Percentiles rank a stretch among this genome's conserved stretches.
These are phyloP conservation scores for Phoeniculus purpureus DNA, from an alignment of 2,797 vertebrate genomes.

Conservation along the genomic window DNA sequence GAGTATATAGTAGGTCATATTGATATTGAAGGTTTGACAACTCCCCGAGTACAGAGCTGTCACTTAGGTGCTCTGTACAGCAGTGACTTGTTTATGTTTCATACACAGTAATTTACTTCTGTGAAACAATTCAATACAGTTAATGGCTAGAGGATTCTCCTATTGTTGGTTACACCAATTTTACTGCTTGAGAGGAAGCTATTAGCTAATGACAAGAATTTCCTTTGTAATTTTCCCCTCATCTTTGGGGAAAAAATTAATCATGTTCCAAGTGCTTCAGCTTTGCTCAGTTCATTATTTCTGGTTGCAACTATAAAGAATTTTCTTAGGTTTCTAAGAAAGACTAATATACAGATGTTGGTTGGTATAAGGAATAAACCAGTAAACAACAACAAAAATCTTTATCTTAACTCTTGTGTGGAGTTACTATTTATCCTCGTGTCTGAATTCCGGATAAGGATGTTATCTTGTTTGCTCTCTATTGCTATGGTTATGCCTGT, in stretches of 20 bases:
- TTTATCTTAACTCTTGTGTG: slow-evolving; percentile 4
- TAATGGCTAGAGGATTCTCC: neutral
- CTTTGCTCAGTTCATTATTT: neutral
- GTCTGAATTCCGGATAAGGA: slow-evolving; percentile 20
- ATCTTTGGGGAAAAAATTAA: slow-evolving; percentile 8
- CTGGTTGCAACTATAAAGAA: neutral
- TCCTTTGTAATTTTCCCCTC: slow-evolving; percentile 7
- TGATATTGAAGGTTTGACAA: slow-evolving; percentile 41
- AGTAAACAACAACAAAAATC: neutral
- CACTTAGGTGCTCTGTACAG: neutral
- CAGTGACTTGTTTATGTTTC: neutral
- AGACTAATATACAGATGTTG: neutral
- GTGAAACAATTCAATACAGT: neutral
- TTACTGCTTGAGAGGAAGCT: slow-evolving; percentile 16
- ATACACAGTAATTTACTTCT: neutral
- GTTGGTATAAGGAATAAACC: neutral
- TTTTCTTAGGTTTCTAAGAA: slow-evolving; percentile 33
- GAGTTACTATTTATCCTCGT: slow-evolving; percentile 37
- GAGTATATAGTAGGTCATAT: neutral
- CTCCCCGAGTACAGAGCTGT: slow-evolving; percentile 15
- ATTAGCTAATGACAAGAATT: slow-evolving; percentile 29
- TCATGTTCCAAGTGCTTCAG: neutral
- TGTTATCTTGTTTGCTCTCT: slow-evolving; percentile 15
- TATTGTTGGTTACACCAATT: neutral
- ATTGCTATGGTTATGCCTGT: slow-evolving; percentile 25